Evolutionary conservation across 2,113 vertebrate genomes (phyloP).

Genomic region (Carassius gibelio): DNA sequence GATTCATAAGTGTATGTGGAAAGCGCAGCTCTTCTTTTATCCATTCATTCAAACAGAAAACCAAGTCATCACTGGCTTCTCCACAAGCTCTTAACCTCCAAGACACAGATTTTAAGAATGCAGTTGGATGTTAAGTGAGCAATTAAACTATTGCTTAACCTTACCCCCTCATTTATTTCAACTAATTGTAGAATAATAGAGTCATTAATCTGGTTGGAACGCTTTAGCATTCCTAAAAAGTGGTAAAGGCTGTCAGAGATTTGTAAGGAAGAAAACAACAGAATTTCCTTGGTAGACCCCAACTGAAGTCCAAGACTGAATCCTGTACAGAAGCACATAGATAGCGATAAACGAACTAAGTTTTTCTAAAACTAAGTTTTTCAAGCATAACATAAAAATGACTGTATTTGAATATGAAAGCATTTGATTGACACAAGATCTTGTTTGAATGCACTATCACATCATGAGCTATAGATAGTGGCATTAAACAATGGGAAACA

Average conservation of each 20-base stretch:
- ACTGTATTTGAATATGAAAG: conserved; percentile 7
- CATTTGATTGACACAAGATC: too few species aligned
- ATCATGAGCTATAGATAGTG: background rate
- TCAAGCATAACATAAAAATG: background rate
- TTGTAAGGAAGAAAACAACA: background rate
- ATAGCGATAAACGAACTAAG: background rate
- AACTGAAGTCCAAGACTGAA: background rate
- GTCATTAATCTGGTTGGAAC: background rate
- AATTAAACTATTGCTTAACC: conserved; percentile 14
- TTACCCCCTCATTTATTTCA: background rate
- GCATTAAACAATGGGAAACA: background rate
- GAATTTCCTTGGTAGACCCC: background rate
- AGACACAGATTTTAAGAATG: background rate
- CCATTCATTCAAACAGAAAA: background rate
- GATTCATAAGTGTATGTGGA: background rate
- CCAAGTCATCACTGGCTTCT: background rate
- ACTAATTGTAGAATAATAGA: conserved; percentile 33
- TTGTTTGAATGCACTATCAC: background rate
- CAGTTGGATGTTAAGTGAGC: background rate
- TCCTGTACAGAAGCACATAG: background rate
- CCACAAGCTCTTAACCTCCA: background rate
- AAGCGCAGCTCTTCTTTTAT: background rate
- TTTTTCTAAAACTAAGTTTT: background rate
- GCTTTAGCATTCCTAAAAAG: background rate
- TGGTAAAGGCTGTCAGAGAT: background rate